phyloP scores from a whole-genome alignment of 2,797 vertebrate species.

The Okamejei kenojei region DNA sequence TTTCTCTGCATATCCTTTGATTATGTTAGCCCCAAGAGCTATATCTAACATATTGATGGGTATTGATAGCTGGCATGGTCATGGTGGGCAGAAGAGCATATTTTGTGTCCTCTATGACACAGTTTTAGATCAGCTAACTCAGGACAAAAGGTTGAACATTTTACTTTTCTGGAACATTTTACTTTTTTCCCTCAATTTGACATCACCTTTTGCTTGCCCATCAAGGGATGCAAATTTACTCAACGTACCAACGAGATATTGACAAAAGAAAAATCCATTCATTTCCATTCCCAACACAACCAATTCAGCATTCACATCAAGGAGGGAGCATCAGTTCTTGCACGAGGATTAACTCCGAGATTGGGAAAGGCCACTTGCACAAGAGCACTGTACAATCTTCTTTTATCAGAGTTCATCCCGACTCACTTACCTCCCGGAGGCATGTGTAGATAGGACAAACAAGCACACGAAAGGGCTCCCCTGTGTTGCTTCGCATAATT shows the following conservation, averaged over 20 bases:
- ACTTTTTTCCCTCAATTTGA: neutral
- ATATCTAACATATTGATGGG: too few species aligned
- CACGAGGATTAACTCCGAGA: neutral
- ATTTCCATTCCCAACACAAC: neutral
- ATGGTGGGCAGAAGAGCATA: too few species aligned
- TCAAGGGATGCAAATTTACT: neutral
- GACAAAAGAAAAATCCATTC: neutral
- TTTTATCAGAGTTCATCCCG: neutral
- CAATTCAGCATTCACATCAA: neutral
- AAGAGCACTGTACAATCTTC: neutral
- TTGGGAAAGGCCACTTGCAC: too few species aligned
- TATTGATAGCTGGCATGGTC: too few species aligned
- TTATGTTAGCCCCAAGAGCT: too few species aligned
- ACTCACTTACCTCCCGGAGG: constrained; percentile 75
- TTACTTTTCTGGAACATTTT: neutral
- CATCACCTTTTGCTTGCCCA: neutral
- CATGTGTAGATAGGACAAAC: constrained; percentile 97
- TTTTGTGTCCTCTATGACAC: too few species aligned
- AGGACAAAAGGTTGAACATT: neutral
- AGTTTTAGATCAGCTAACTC: neutral
- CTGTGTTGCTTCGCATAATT: constrained; percentile 87
- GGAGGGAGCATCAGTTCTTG: too few species aligned
- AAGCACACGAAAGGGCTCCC: constrained; percentile 88
- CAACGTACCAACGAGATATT: neutral
- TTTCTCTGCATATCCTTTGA: too few species aligned